Conservation (phyloP, 23 tunicate genomes). For the Trididemnum clinides region DNA sequence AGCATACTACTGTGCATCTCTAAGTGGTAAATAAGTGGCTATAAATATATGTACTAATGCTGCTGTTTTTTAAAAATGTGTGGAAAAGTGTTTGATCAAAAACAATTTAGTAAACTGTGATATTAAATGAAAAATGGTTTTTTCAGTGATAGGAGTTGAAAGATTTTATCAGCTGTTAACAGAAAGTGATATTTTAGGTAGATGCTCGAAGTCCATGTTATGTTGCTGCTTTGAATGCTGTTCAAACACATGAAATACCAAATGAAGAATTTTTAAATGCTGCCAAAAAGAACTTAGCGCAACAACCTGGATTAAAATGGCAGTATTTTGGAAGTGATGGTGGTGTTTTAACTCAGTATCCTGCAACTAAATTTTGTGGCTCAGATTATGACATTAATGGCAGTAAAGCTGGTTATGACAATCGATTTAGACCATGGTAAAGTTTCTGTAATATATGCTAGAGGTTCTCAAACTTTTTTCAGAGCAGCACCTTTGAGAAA, state of each 20-base stretch:
- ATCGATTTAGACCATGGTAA: constrained; percentile 89
- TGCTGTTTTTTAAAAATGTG: too few relatives aligned
- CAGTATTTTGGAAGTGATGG: constrained; percentile 88
- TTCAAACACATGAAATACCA: constrained; percentile 36
- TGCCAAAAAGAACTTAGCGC: constrained; percentile 45
- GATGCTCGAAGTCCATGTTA: constrained; percentile 26
- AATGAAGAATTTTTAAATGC: constrained; percentile 43
- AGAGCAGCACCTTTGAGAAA: neutral
- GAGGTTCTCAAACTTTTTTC: too few relatives aligned
- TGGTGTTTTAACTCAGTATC: constrained; percentile 72
- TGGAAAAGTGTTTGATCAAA: too few relatives aligned
- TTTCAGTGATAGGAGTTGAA: too few relatives aligned
- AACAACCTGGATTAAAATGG: constrained; percentile 73
- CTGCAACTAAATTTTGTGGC: constrained; percentile 30
- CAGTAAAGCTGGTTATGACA: constrained; percentile 47
- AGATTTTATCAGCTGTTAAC: too few relatives aligned
- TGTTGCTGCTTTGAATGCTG: constrained; percentile 26
- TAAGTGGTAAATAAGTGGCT: neutral
- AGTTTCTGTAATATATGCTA: too few relatives aligned
- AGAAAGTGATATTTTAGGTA: constrained; percentile 5
- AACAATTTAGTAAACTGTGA: too few relatives aligned
- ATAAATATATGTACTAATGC: neutral
- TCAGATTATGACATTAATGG: constrained; percentile 49
- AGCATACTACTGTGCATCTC: too few relatives aligned
- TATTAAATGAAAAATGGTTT: too few relatives aligned